Base-by-base conservation (phyloP, 2,888 invertebrate species). In the Zele albiditarsus region DNA sequence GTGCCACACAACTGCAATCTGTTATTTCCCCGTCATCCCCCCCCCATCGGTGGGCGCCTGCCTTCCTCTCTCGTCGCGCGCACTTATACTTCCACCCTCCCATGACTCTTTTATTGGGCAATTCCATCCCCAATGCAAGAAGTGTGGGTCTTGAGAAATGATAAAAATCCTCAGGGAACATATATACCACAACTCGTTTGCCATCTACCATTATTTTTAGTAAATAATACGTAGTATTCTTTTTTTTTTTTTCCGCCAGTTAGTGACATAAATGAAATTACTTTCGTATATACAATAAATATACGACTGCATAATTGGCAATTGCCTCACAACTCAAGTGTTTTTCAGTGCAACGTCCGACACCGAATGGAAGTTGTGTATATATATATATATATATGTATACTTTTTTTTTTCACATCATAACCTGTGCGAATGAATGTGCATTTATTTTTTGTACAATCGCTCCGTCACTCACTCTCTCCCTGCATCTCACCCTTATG, bases 1-100 rank as follows among this genome's bases (percentile, higher is more conserved):
- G 80, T 78, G 79, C 79, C 79, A 71, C 77, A 73, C 71, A 77
- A 77, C 76, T 70, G 69, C 75, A 72, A 77, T 78, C 75, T 75
- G 68, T 77, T 76, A 78, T 79, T 78, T 73, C 63, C 60, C 65
- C 62, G 66, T 76, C 70, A 71, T 75, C 62, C 33, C 67, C 67
- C 67, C 65, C 49, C 63, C 49, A 71, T 33, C 46, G 46, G 31
- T 46, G 46, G 49, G 25, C 62, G 49, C 49, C 63, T 63, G 63
- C n/a, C 42, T 25, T n/a, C 42, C 60, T 70, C 62, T 31, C 16
- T 63, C 31, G n/a, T 31, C 33, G 31, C 8, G 53, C 57, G 53
- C 49, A 38, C 66, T 71, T 49, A 42, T 42, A 20, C 53, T 49
- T 46, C 33, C 46, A 60, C 38, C 60, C 28, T 38, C 62, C 49